Evolutionary conservation across 2,888 invertebrate species (phyloP).

Genomic region (Apamea monoglypha): DNA sequence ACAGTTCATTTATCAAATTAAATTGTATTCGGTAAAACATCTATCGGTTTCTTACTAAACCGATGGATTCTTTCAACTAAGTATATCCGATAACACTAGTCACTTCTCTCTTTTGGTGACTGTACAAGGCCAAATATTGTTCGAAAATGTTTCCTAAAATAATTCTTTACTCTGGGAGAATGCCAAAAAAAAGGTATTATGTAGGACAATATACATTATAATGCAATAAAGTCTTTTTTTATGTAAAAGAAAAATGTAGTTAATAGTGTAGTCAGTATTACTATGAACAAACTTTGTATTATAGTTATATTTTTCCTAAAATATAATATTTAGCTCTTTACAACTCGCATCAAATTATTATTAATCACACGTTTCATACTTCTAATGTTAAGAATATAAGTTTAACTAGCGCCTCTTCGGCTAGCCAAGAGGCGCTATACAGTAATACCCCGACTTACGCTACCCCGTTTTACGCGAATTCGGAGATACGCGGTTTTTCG

Average conservation of each 20-base stretch:
- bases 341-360: neutral
- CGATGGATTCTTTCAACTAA: no score
- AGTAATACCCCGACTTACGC: no score
- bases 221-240: conserved; percentile 3
- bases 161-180: neutral
- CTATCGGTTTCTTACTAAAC: no score
- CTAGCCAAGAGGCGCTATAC: no score
- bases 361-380: neutral
- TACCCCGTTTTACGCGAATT: no score
- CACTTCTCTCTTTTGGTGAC: neutral
- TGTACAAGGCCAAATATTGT: neutral
- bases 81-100: neutral
- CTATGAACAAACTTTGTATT: conserved; percentile 26
- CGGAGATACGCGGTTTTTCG: no score
- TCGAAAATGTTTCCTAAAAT: conserved; percentile 1
- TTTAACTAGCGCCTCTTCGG: no score
- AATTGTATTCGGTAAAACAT: no score
- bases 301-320: neutral
- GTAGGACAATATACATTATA: neutral
- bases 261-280: conserved; percentile 40
- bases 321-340: conserved; percentile 4
- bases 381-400: conserved; percentile 2
- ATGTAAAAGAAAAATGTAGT: conserved; percentile 2
- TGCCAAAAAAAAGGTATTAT: neutral
- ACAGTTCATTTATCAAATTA: no score